Base-by-base conservation (phyloP, 2,888 invertebrate species). In the Drepana falcataria region DNA sequence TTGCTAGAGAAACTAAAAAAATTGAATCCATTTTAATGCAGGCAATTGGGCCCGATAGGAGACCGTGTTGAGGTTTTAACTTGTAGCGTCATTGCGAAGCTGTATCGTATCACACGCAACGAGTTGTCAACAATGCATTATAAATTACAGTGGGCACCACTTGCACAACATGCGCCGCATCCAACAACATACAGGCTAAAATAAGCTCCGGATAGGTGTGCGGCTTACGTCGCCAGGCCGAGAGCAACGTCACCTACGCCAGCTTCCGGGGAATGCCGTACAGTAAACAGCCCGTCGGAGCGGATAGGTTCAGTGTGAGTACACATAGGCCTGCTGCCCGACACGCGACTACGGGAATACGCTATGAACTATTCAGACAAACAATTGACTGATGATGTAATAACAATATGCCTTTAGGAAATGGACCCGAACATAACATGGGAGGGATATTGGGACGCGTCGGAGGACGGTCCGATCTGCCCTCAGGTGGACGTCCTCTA, bases 381-480 rank as follows among this genome's bases (percentile, higher is more conserved):
- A 21, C 21, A 21, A 21, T 21, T 21, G 21, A 21, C 21, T 21
- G 21, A 21, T 37, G 6, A 37, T 35, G 5, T 35, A 9, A 49
- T 37, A 21, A 49, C 3, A 34, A 21, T 7, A 9, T 51, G 33
- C 3, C 0, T 33, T 40, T 40, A 89, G 89, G 77, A 83, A 40
- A 86, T 91, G 6, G 72, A 79, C 56, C 81, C 90, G 35, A 71
- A 83, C 34, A 69, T 68, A 2, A 70, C 81, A 0, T 91, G 62
- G 59, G 48, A 35, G 1, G 48, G 51, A 6, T 87, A 84, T 0
- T 78, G 83, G 57, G 81, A 89, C 55, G 93, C 93, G 1, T 85
- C 85, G 2, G 79, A 85, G 33, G 93, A 92, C 60, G 79, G 91
- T 1, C 81, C 90, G 0, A 86, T 90, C 6, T 93, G 93, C 62